A percentile compares a stretch with the other conserved stretches of the same genome.
These are phyloP conservation scores for Exocentrus adspersus DNA, from an alignment of 2,888 invertebrate genomes.

Conservation along the genomic window DNA sequence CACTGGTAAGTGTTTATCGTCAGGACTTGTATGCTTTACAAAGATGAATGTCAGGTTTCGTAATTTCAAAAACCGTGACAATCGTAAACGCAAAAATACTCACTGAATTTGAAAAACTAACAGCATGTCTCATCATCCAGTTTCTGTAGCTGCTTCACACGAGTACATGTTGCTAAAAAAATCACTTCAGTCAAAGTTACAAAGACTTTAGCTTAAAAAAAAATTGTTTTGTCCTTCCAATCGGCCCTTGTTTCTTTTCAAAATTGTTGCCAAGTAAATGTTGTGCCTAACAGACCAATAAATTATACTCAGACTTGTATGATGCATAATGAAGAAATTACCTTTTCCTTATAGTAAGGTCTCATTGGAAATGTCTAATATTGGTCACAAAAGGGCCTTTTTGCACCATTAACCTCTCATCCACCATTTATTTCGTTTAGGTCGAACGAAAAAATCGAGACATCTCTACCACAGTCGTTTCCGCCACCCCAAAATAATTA, in stretches of 20 bases:
- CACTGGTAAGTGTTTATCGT: no score
- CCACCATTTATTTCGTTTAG: conserved; percentile 4
- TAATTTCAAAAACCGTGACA: no score
- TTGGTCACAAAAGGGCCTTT: conserved; percentile 36
- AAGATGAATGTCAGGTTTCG: no score
- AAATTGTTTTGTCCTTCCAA: not conserved
- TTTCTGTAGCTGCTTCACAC: no score
- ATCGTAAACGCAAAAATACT: no score
- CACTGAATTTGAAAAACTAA: no score
- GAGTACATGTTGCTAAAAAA: no score
- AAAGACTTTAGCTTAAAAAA: no score
- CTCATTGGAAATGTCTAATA: conserved; percentile 64
- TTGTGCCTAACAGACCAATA: conserved; percentile 49
- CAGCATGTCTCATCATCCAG: no score
- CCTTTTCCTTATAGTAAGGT: conserved; percentile 66
- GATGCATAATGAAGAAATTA: conserved; percentile 32
- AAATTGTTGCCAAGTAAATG: conserved; percentile 16
- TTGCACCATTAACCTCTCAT: conserved; percentile 18
- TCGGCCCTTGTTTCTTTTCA: conserved; percentile 25
- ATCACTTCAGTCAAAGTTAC: no score
- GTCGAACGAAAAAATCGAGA: not conserved
- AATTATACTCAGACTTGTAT: conserved; percentile 45
- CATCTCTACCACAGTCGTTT: conserved; percentile 8
- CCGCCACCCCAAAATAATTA: conserved; percentile 10
- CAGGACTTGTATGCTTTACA: no score